phyloP scores from a whole-genome alignment of 2,888 invertebrate species.

The Minunthozetes semirufus region DNA sequence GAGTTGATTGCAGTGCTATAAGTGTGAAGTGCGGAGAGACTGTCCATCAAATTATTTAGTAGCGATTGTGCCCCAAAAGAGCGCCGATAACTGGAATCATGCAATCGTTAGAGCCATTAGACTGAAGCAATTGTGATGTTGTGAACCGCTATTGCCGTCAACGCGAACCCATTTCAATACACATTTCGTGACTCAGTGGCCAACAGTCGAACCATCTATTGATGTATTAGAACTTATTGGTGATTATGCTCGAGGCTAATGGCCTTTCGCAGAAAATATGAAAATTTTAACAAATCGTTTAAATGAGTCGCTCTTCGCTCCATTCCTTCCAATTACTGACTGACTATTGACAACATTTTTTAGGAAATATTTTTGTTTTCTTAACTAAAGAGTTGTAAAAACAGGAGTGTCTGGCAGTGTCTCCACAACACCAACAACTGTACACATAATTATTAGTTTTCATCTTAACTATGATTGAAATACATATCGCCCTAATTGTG shows the following conservation, averaged over 20 bases:
- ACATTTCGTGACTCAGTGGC: conserved; percentile 20
- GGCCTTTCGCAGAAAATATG: conserved; percentile 20
- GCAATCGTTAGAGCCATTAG: conserved; percentile 19
- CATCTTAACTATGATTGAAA: not conserved
- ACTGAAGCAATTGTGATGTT: conserved; percentile 1
- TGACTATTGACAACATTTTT: conserved; percentile 8
- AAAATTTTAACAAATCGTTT: conserved; percentile 4
- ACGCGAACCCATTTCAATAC: conserved; percentile 13
- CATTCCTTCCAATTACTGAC: not conserved
- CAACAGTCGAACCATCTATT: not conserved
- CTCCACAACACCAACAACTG: conserved; percentile 3
- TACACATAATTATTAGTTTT: not conserved
- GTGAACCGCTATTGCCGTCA: not conserved
- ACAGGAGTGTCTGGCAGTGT: conserved; percentile 26
- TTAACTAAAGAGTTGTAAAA: conserved; percentile 32
- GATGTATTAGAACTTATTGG: conserved; percentile 18
- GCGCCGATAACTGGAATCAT: conserved; percentile 20
- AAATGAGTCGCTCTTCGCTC: not conserved
- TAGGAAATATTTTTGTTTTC: conserved; percentile 6
- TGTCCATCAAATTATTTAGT: conserved; percentile 26
- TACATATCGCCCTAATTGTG: not conserved
- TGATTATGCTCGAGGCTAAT: conserved; percentile 1
- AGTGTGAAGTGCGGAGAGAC: conserved; percentile 18
- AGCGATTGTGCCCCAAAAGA: conserved; percentile 6
- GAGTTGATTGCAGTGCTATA: conserved; percentile 6